Evolutionary conservation across 1,140 invertebrate genomes (phyloP), one percentile per base, ranked within the genome.

Genomic region (Dufourea novaeangliae): DNA sequence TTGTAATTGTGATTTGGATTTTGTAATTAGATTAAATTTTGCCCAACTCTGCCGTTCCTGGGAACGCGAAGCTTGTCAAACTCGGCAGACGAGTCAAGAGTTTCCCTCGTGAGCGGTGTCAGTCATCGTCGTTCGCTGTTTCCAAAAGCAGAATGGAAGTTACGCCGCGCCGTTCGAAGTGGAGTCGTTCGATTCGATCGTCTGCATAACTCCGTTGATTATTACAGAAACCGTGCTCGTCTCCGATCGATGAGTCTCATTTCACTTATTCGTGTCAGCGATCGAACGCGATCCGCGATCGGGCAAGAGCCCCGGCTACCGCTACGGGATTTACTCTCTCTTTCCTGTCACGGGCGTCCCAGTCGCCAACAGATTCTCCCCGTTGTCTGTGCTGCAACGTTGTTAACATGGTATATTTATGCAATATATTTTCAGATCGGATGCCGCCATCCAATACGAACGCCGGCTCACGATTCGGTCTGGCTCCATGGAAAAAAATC

Each of bases 361-460:
- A 76, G 22, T 76, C 39, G 64, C 54, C 57, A 57, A 69, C 73
- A 41, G 57, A 50, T 59, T 57, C 66, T 41, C 46, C n/a, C 39
- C 54, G 29, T 59, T 29, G 39, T 44, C 41, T 69, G n/a, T 25
- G 54, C 66, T 39, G 73, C 66, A 69, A 69, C 54, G 64, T 69
- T 69, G 73, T 76, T 76, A 76, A 76, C 73, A 69, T 76, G 54
- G 66, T 76, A 76, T 37, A 76, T 76, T 69, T 76, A 22, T 76
- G 73, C 66, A 76, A 76, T 76, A 76, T 59, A 76, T 76, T 69
- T 76, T 76, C 73, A 76, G 73, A 76, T 76, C 29, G 73, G 39
- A 50, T 17, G 61, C 32, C 29, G 66, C 32, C n/a, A 69, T 69
- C 54, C 46, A n/a, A n/a, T n/a, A n/a, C 39, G 32, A 22, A 34